Conservation (phyloP, 2,797 vertebrate genomes). For the Sebastes umbrosus region DNA sequence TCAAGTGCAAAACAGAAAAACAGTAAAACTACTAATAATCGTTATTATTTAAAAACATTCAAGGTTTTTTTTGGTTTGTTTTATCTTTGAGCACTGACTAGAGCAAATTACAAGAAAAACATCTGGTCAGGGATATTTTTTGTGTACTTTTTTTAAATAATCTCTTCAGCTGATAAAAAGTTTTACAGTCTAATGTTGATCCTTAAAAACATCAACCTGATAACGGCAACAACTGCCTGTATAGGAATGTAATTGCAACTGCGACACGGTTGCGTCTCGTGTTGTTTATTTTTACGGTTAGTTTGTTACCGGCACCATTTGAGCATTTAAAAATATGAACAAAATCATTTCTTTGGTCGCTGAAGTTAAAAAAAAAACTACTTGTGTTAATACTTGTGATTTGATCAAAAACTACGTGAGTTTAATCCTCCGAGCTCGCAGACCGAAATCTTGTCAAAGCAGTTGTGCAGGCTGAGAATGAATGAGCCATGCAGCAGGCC, state of each 20-base stretch:
- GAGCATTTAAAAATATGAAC: neutral
- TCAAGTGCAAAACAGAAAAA: slow-evolving; percentile 6
- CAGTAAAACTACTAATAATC: neutral
- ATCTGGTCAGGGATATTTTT: neutral
- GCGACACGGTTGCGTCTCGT: fast-evolving
- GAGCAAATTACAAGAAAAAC: no score
- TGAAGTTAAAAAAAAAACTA: neutral
- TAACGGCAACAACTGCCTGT: no score
- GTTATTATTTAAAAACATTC: neutral
- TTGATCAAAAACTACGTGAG: neutral
- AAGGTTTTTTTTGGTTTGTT: neutral
- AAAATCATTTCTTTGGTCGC: neutral
- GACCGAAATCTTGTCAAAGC: no score
- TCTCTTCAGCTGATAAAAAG: neutral
- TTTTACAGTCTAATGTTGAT: neutral
- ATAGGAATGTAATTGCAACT: neutral
- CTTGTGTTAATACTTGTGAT: neutral
- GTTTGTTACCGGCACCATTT: no score
- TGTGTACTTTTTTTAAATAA: neutral
- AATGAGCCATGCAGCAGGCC: neutral
- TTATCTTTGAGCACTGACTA: neutral
- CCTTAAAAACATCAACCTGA: neutral
- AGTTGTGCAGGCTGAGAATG: neutral
- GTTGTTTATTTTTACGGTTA: neutral
- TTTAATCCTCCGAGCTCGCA: neutral